A percentile compares a stretch with the other conserved stretches of the same genome.
Evolutionary conservation across 37 sponge, comb jelly and placozoan species (phyloP).

Genomic region (Tethya wilhelma): DNA sequence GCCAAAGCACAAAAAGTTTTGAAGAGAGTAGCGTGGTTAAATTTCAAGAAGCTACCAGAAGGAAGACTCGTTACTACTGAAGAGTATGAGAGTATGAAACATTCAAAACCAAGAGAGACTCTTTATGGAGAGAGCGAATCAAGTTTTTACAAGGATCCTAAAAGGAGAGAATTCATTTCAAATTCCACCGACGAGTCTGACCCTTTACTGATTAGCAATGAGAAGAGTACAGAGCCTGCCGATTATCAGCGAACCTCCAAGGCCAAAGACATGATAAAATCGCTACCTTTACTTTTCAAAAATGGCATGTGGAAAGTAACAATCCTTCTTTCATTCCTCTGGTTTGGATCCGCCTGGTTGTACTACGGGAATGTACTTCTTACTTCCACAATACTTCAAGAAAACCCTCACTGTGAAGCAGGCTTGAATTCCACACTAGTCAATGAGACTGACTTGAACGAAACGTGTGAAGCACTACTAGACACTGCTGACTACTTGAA

Average conservation of each 20-base stretch:
- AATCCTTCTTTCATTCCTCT: slow-evolving; percentile 30
- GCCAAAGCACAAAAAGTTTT: slow-evolving; percentile 70
- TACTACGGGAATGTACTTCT: slow-evolving; percentile 75
- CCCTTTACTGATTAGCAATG: no score
- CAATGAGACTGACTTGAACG: background rate
- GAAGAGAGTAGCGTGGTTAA: slow-evolving; percentile 50
- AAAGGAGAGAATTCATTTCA: no score
- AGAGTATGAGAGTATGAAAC: slow-evolving; percentile 29
- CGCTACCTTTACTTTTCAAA: slow-evolving; percentile 17
- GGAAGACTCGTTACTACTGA: slow-evolving; percentile 47
- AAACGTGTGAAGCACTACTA: background rate
- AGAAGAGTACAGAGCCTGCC: no score
- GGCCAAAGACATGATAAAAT: background rate
- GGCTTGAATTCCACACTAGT: background rate
- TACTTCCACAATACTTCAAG: slow-evolving; percentile 60
- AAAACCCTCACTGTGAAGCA: slow-evolving; percentile 65
- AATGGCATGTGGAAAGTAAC: slow-evolving; percentile 73
- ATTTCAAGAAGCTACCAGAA: slow-evolving; percentile 37
- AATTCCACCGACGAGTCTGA: no score
- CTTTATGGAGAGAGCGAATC: no score
- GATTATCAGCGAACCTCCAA: no score
- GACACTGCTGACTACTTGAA: slow-evolving; percentile 49
- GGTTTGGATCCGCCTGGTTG: slow-evolving; percentile 57
- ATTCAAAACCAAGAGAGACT: background rate
- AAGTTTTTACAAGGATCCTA: no score